Conservation (phyloP, 2,113 vertebrate genomes). For the Condylura cristata region DNA sequence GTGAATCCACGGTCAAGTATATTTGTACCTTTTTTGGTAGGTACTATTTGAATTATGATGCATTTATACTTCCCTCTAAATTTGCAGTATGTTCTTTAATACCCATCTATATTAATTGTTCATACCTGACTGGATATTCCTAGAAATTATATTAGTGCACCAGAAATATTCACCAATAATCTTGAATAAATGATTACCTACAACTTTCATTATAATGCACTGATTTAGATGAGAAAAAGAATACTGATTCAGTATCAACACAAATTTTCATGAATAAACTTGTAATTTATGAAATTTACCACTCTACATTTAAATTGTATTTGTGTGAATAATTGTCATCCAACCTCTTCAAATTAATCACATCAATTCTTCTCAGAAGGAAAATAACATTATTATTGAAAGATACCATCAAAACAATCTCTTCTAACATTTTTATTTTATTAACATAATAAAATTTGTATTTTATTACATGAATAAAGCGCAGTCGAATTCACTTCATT, state of each 20-base stretch:
- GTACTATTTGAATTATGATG: not conserved
- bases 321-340: constrained; percentile 62
- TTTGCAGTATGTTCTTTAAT: not conserved
- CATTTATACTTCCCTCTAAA: not conserved
- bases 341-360: constrained; percentile 46
- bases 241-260: constrained; percentile 47
- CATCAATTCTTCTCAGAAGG: constrained; percentile 32
- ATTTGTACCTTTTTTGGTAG: not conserved
- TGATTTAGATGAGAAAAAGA: constrained; percentile 55
- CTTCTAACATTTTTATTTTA: constrained; percentile 45
- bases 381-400: too few species aligned
- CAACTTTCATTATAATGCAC: not conserved
- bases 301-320: constrained; percentile 56
- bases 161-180: constrained; percentile 8
- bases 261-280: constrained; percentile 44
- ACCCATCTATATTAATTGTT: not conserved
- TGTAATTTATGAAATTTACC: constrained; percentile 27
- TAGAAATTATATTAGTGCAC: not conserved
- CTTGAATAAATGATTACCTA: constrained; percentile 53
- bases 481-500: not conserved
- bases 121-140: not conserved
- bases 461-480: constrained; percentile 46
- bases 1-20: not conserved
- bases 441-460: too few species aligned
- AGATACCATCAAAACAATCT: too few species aligned